Percentiles rank a stretch among this genome's conserved stretches.
Evolutionary conservation across 2,797 vertebrate species (phyloP).

Genomic region (Xenentodon cancila): DNA sequence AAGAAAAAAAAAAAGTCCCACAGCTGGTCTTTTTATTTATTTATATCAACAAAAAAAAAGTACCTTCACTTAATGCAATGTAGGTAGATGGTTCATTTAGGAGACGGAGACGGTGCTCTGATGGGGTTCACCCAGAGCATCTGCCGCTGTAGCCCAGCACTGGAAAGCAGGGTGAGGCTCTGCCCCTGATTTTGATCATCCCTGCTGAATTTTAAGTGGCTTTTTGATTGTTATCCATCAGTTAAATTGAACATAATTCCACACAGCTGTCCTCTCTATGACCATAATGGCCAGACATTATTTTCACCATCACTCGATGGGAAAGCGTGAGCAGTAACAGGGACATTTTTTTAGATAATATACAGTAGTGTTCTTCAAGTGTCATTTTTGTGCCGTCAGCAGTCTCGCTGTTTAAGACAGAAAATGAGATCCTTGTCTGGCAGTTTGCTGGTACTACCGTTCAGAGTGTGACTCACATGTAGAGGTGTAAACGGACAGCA

Average conservation of each 20-base stretch:
- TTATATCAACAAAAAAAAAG: slow-evolving; percentile 56
- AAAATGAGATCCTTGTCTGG: too few species aligned
- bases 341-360: too few species aligned
- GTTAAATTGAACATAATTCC: slow-evolving; percentile 5
- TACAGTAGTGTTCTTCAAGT: too few species aligned
- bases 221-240: background rate
- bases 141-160: slow-evolving; percentile 2
- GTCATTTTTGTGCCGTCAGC: background rate
- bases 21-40: slow-evolving; percentile 66
- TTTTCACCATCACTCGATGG: background rate
- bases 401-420: too few species aligned
- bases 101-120: slow-evolving; percentile 48
- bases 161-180: background rate
- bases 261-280: background rate
- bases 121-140: slow-evolving; percentile 51
- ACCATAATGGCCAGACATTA: background rate
- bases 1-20: too few species aligned
- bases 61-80: slow-evolving; percentile 68
- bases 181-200: slow-evolving; percentile 4
- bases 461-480: too few species aligned
- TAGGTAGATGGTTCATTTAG: slow-evolving; percentile 71
- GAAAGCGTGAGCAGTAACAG: too few species aligned
- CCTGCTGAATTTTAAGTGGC: slow-evolving; percentile 16
- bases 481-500: too few species aligned
- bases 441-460: too few species aligned